Percentiles rank a stretch among this genome's conserved stretches.
These are phyloP conservation scores for Pelobates cultripes DNA, from an alignment of 2,797 vertebrate genomes.

Conservation along the genomic window DNA sequence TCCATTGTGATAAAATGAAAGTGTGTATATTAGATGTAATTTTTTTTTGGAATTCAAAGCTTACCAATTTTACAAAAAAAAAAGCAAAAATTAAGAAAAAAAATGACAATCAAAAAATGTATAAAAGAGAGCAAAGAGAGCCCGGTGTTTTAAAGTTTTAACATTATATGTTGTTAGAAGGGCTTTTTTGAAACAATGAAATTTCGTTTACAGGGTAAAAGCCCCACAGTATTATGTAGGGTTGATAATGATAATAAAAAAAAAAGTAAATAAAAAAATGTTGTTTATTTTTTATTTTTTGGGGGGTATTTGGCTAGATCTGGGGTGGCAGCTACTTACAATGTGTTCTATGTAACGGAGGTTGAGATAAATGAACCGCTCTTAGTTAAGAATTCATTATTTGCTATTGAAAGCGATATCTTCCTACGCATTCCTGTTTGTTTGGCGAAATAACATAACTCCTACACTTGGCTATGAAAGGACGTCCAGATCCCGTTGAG, in stretches of 20 bases:
- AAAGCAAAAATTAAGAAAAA: slow-evolving; percentile 30
- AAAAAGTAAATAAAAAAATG: slow-evolving; percentile 24
- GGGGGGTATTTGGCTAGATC: not conserved
- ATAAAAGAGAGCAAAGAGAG: slow-evolving; percentile 28
- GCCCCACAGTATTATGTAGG: slow-evolving; percentile 45
- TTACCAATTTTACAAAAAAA: slow-evolving; percentile 47
- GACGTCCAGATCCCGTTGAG: slow-evolving; percentile 67
- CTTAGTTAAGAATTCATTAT: slow-evolving; percentile 67
- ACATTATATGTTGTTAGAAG: slow-evolving; percentile 35
- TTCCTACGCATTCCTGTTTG: slow-evolving; percentile 66
- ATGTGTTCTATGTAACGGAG: slow-evolving; percentile 17
- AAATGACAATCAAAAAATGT: slow-evolving; percentile 53
- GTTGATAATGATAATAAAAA: slow-evolving; percentile 25
- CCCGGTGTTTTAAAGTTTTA: slow-evolving; percentile 33
- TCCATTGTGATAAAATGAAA: slow-evolving; percentile 41
- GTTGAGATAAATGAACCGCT: slow-evolving; percentile 47
- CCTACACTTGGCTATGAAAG: slow-evolving; percentile 65
- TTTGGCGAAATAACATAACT: slow-evolving; percentile 69
- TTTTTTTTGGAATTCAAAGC: slow-evolving; percentile 42
- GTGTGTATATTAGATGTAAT: slow-evolving; percentile 53
- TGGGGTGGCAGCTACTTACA: slow-evolving; percentile 24
- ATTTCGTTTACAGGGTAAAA: slow-evolving; percentile 55
- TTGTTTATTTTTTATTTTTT: slow-evolving; percentile 42
- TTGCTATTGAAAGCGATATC: slow-evolving; percentile 65
- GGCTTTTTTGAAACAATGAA: slow-evolving; percentile 44